Evolutionary conservation across 2,797 vertebrate genomes (phyloP).

Genomic region (Euphonia xanthogaster): DNA sequence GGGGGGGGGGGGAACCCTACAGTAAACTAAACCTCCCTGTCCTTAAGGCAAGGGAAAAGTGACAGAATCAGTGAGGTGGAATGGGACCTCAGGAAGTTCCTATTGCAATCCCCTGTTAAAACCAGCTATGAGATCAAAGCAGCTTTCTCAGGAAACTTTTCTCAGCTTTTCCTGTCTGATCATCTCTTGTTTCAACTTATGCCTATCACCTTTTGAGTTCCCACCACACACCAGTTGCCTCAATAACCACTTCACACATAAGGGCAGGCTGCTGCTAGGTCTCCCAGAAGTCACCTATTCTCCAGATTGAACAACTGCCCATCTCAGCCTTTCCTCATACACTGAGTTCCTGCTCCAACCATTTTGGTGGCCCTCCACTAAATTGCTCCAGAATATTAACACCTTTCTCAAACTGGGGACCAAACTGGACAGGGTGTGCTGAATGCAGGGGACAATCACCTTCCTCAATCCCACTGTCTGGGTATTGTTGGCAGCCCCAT

Average conservation of each 20-base stretch:
- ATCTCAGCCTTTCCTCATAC: not conserved
- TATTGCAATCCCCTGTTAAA: not conserved
- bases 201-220: not conserved
- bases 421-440: not conserved
- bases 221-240: not conserved
- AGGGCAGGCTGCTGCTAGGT: not conserved
- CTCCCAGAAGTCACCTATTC: not conserved
- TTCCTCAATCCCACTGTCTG: not conserved
- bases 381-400: not conserved
- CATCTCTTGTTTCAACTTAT: not conserved
- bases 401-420: not conserved
- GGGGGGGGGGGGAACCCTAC: not conserved
- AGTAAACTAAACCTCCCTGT: not conserved
- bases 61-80: not conserved
- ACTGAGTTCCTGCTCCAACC: not conserved
- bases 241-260: not conserved
- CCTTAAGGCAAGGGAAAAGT: not conserved
- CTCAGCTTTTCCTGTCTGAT: not conserved
- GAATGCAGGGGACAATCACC: not conserved
- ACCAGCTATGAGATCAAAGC: not conserved
- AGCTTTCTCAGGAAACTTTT: not conserved
- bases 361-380: not conserved
- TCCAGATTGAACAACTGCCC: not conserved
- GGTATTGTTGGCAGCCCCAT: not conserved
- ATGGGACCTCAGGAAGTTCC: not conserved